phyloP scores from a whole-genome alignment of 2,797 vertebrate species.

The Urocyon cinereoargenteus region DNA sequence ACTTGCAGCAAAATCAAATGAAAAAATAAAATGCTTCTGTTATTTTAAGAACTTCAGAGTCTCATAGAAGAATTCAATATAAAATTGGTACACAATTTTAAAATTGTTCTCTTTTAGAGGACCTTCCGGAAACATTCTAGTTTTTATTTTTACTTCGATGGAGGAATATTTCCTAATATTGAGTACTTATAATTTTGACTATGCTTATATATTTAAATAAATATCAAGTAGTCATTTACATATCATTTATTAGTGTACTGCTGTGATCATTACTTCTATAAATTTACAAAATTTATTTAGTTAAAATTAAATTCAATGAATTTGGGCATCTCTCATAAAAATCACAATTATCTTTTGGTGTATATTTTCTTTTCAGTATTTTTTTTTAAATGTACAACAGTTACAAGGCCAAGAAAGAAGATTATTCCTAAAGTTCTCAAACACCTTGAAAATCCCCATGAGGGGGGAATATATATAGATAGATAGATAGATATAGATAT shows the following conservation, averaged over 20 bases:
- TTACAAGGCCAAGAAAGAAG: background rate
- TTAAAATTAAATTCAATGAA: slow-evolving; percentile 48
- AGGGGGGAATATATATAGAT: background rate
- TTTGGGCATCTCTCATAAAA: background rate
- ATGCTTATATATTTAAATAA: background rate
- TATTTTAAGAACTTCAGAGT: slow-evolving; percentile 70
- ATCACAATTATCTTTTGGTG: slow-evolving; percentile 19
- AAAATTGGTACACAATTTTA: slow-evolving; percentile 66
- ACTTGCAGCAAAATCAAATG: slow-evolving; percentile 79
- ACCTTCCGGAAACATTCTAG: slow-evolving; percentile 54
- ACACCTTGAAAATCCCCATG: slow-evolving; percentile 22
- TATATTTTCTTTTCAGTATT: slow-evolving; percentile 43
- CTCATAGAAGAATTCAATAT: slow-evolving; percentile 75
- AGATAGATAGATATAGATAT: fast-evolving
- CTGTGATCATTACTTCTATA: background rate
- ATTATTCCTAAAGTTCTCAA: slow-evolving; percentile 47
- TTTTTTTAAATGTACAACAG: background rate
- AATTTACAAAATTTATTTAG: slow-evolving; percentile 19
- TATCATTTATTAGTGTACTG: background rate
- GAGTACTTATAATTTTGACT: background rate
- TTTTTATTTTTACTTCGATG: slow-evolving; percentile 18
- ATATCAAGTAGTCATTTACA: background rate
- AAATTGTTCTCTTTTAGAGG: slow-evolving; percentile 76
- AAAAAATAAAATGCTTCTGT: slow-evolving; percentile 82
- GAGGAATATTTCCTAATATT: background rate